Evolutionary conservation across 1,140 invertebrate species (phyloP).

Genomic region (Nebria ingens): DNA sequence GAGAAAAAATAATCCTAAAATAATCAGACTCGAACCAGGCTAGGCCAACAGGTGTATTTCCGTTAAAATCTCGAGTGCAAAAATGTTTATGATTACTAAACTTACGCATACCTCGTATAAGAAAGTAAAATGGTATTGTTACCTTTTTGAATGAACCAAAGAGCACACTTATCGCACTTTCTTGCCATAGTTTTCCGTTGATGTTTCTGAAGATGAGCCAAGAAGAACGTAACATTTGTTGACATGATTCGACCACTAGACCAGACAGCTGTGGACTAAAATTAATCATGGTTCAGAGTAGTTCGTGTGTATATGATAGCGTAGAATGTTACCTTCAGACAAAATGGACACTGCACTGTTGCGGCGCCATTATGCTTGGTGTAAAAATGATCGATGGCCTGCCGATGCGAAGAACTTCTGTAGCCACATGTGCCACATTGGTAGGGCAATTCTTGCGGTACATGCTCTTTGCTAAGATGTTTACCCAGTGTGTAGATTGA

Average conservation of each 20-base stretch:
- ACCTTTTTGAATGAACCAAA: slow-evolving; percentile 61
- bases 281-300: slow-evolving; percentile 14
- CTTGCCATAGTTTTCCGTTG: slow-evolving; percentile 47
- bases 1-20: too few species aligned
- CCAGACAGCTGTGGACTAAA: slow-evolving; percentile 37
- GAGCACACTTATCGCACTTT: slow-evolving; percentile 53
- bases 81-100: too few species aligned
- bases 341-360: slow-evolving; percentile 60
- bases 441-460: slow-evolving; percentile 68
- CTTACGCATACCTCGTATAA: too few species aligned
- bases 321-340: slow-evolving; percentile 47
- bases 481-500: slow-evolving; percentile 51
- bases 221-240: slow-evolving; percentile 39
- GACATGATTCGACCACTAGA: slow-evolving; percentile 37
- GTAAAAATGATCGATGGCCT: slow-evolving; percentile 62
- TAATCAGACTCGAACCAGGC: too few species aligned
- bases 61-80: too few species aligned
- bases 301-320: not conserved
- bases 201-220: slow-evolving; percentile 42
- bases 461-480: slow-evolving; percentile 66
- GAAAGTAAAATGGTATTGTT: slow-evolving; percentile 14
- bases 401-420: slow-evolving; percentile 62
- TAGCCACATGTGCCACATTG: slow-evolving; percentile 61
- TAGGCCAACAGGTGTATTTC: too few species aligned
- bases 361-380: slow-evolving; percentile 48